Evolutionary conservation across 1,140 invertebrate genomes (phyloP), one percentile per base, ranked within the genome.

Genomic region (Capitella teleta): DNA sequence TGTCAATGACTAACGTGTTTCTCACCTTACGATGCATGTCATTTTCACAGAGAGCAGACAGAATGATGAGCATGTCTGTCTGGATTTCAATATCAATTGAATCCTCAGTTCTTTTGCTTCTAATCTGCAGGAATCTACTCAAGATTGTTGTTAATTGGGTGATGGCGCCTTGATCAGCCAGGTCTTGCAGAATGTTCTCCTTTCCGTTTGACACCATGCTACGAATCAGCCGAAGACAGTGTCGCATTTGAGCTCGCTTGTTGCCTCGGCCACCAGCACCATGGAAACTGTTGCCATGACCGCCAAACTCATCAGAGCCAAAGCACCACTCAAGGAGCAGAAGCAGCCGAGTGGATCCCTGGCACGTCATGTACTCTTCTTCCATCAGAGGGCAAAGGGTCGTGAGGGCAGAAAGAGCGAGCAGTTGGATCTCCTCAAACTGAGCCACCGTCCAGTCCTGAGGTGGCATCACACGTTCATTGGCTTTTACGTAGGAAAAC

Each of bases 311-410:
- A 53, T 67, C 68, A 70, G 54, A 47, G 18, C 61, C 57, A 10
- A 67, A 60, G 62, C 71, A 72, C 71, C 70, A 73, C 42, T 72
- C 67, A 6, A 72, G 49, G n/a, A 73, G 53, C n/a, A 67, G 53
- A 2, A 73, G 58, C 1, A 73, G 53, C 5, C 70, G 57, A 4
- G 67, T 73, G 51, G 57, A 63, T 1, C 68, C 71, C 48, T 73
- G 64, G 50, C 63, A 70, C 5, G 56, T 63, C 64, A 74, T 69
- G 53, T 67, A 72, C 34, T 72, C 66, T 16, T 68, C 66, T n/a
- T 66, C 43, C 61, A 73, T 62, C 23, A 65, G 49, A 5, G 69
- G 70, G 30, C 61, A 61, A n/a, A 73, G 50, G 1, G 62, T 63
- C 45, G 61, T 62, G 32, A 74, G 52, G 37, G 61, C 61, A 1